Evolutionary conservation across 2,888 invertebrate species (phyloP), one percentile per base, ranked within the genome.

Genomic region (Stenchaetothrips biformis): DNA sequence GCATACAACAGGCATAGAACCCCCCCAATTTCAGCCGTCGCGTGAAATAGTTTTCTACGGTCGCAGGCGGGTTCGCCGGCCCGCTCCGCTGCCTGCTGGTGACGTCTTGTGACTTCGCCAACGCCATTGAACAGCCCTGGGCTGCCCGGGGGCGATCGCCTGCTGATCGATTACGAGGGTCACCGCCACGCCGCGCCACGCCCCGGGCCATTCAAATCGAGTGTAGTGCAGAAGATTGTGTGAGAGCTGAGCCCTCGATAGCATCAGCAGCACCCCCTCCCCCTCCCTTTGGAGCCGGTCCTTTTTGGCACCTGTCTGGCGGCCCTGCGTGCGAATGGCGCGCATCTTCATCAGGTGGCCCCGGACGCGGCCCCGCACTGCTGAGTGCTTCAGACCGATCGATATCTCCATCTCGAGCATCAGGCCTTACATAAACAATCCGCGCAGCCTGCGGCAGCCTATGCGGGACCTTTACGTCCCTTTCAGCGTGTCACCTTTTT

Each of bases 371-470:
- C 53, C 53, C 37, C 37, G 37, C 37, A 37, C 37, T 4, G 37
- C 37, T 37, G 37, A 37, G 37, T 37, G 37, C 37, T 2, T 37
- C 37, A 37, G 37, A 4, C 37, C 37, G 37, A 37, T 37, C 37
- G 37, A 37, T 37, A 37, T 37, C 37, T 37, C 37, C 2, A 37
- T 37, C 4, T 37, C 37, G 37, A 37, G 37, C 37, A 37, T 37
- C 37, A 37, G 37, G 37, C 67, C 67, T 74, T 74, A 74, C 67
- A 74, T 74, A 74, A 74, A 74, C 67, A 74, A 74, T 74, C 67
- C 67, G 67, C 67, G 9, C 67, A 74, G 67, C 21, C 7, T 3
- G 25, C 9, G 9, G 21, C 8, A 18, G 53, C 13, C 11, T 13
- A 7, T 13, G 53, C 37, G 18, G 53, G 25, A 74, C 67, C 25